Evolutionary conservation across 2,888 invertebrate genomes (phyloP).

Genomic region (Harpalus rubripes): DNA sequence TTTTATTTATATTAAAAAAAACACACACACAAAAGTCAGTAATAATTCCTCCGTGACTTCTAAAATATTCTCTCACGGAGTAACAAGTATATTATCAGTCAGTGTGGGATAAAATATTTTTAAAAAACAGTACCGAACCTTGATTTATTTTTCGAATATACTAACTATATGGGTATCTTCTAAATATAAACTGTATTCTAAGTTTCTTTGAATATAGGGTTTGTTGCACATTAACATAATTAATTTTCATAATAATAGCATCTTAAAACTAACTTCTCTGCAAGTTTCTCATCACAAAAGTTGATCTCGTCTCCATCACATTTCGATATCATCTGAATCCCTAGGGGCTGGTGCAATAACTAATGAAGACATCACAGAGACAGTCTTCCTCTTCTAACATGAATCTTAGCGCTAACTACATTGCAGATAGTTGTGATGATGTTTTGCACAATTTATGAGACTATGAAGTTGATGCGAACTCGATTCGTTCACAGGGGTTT

Average conservation of each 20-base stretch:
- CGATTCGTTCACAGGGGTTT: conserved; percentile 35
- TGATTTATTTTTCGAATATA: too few species aligned
- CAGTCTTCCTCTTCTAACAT: conserved; percentile 9
- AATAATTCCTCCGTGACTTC: too few species aligned
- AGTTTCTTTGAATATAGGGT: neutral
- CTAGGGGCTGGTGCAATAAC: conserved; percentile 24
- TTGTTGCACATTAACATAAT: neutral
- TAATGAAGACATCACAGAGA: conserved; percentile 15
- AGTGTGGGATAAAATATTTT: too few species aligned
- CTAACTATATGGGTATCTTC: too few species aligned
- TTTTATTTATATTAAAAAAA: too few species aligned
- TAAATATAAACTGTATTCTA: too few species aligned
- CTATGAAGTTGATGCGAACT: conserved; percentile 43
- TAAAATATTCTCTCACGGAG: too few species aligned
- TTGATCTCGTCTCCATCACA: neutral
- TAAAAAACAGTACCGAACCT: too few species aligned
- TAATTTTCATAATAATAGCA: neutral
- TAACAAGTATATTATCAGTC: too few species aligned
- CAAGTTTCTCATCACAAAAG: neutral
- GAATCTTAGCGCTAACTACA: conserved; percentile 50
- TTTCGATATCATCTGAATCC: neutral
- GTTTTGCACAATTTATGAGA: conserved; percentile 48
- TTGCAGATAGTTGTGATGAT: conserved; percentile 51
- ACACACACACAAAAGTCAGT: too few species aligned
- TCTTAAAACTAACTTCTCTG: neutral